These are phyloP conservation scores for Manduca sexta DNA, from an alignment of 1,140 invertebrate genomes.

Conservation along the genomic window DNA sequence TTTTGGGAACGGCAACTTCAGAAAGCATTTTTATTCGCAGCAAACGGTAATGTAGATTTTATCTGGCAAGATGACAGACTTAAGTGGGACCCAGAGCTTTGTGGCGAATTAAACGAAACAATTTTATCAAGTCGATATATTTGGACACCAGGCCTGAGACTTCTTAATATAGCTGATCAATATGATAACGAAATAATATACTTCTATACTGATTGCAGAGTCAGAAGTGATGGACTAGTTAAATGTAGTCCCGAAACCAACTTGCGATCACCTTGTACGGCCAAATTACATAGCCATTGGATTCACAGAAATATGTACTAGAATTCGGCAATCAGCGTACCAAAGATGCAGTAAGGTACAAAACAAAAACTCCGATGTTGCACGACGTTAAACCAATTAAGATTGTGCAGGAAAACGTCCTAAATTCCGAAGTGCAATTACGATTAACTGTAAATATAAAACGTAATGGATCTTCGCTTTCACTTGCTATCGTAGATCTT, in stretches of 20 bases:
- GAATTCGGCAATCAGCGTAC: too few species aligned
- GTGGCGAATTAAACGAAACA: slow-evolving; percentile 1
- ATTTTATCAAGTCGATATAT: slow-evolving; percentile 1
- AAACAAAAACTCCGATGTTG: too few species aligned
- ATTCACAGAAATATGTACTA: slow-evolving; percentile 25
- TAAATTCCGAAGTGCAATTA: background rate
- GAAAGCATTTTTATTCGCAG: background rate
- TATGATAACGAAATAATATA: background rate
- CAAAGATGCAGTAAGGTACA: too few species aligned
- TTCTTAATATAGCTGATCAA: background rate
- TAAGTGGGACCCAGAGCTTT: background rate
- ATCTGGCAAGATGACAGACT: background rate
- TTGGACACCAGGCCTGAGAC: slow-evolving; percentile 1
- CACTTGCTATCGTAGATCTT: background rate
- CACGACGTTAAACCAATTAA: too few species aligned
- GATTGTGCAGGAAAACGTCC: too few species aligned
- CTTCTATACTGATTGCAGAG: background rate
- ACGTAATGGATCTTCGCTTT: background rate
- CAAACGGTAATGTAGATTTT: too few species aligned
- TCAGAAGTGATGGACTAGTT: background rate
- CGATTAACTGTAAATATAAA: background rate
- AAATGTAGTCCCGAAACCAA: background rate
- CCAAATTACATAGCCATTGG: slow-evolving; percentile 34
- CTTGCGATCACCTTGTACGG: slow-evolving; percentile 15
- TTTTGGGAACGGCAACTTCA: background rate